A percentile compares a stretch with the other conserved stretches of the same genome.
Conservation (phyloP, 2,888 invertebrate species). For the Caenorhabditis virilis region DNA sequence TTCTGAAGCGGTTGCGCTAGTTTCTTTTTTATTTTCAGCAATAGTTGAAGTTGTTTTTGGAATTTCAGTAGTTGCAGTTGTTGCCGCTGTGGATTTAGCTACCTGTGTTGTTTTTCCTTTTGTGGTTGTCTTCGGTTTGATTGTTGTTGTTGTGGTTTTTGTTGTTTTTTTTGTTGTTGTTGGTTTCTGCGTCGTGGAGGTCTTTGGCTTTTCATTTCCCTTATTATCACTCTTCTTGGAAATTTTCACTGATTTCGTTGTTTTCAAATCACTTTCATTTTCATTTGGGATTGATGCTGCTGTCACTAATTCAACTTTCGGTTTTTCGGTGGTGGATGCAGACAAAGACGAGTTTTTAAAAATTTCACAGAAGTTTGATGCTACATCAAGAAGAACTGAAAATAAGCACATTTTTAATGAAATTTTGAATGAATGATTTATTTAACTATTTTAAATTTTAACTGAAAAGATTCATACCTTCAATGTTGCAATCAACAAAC, state of each 20-base stretch:
- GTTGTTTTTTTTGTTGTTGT: background rate
- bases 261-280: too few species aligned
- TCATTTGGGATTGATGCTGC: too few species aligned
- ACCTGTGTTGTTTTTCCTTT: constrained; percentile 7
- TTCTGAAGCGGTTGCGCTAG: too few species aligned
- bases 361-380: constrained; percentile 37
- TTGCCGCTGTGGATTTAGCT: too few species aligned
- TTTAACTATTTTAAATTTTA: background rate
- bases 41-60: constrained; percentile 17
- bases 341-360: too few species aligned
- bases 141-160: background rate
- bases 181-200: constrained; percentile 1
- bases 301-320: too few species aligned
- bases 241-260: too few species aligned
- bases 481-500: constrained; percentile 59
- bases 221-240: too few species aligned
- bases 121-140: constrained; percentile 4
- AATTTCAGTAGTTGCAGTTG: constrained; percentile 6
- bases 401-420: constrained; percentile 2
- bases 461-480: constrained; percentile 37
- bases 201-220: too few species aligned
- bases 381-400: constrained; percentile 43
- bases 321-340: constrained; percentile 11
- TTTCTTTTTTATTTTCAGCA: too few species aligned
- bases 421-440: background rate